Percentiles rank a stretch among this genome's conserved stretches.
Evolutionary conservation across 2,113 vertebrate genomes (phyloP).

Genomic region (Speoplatyrhinus poulsoni): DNA sequence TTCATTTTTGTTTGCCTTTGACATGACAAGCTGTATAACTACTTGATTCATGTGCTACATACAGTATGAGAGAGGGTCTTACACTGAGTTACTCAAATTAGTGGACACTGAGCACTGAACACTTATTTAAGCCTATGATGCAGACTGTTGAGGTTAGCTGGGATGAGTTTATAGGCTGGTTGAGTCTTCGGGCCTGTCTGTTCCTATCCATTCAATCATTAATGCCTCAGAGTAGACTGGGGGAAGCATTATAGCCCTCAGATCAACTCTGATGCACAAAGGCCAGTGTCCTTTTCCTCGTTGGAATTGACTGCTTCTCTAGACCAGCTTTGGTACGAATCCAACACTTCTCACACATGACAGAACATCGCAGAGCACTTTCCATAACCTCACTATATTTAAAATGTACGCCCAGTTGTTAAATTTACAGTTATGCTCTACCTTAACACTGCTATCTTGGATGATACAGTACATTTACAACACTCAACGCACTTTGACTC

Average conservation of each 20-base stretch:
- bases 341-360: constrained; percentile 45
- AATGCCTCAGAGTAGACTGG: constrained; percentile 64
- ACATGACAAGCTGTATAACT: constrained; percentile 31
- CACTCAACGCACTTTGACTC: neutral
- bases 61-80: constrained; percentile 43
- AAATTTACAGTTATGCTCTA: constrained; percentile 29
- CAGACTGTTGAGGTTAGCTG: constrained; percentile 53
- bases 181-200: constrained; percentile 69
- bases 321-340: constrained; percentile 23
- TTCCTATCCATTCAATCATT: constrained; percentile 76
- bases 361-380: constrained; percentile 26
- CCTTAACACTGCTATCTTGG: constrained; percentile 22
- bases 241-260: constrained; percentile 67
- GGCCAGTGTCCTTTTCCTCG: constrained; percentile 40
- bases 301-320: constrained; percentile 24
- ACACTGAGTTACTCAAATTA: constrained; percentile 49
- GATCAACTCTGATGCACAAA: constrained; percentile 42
- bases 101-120: constrained; percentile 58
- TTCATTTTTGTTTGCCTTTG: constrained; percentile 7
- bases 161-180: constrained; percentile 56
- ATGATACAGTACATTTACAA: constrained; percentile 19
- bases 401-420: constrained; percentile 31
- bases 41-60: constrained; percentile 44
- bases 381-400: constrained; percentile 16
- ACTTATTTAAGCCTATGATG: constrained; percentile 63